Evolutionary conservation across 1,140 invertebrate species (phyloP).

Genomic region (Sminthurides bifidus): DNA sequence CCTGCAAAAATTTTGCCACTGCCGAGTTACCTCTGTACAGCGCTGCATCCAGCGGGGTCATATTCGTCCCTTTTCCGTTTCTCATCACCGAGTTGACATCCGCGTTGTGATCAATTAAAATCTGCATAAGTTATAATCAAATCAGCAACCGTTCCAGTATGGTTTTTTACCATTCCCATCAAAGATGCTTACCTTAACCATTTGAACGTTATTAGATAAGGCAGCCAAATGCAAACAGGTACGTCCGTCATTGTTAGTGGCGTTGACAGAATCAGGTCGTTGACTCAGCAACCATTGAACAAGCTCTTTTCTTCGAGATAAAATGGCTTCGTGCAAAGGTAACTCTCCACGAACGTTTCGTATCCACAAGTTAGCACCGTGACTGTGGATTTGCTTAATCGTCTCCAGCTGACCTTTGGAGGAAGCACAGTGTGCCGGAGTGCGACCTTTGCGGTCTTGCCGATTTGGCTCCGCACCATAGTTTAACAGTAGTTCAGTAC

Average conservation of each 20-base stretch:
- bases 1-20: conserved; percentile 82
- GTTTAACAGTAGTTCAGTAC: conserved; percentile 73
- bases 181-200: conserved; percentile 57
- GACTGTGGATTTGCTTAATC: conserved; percentile 58
- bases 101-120: conserved; percentile 65
- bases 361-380: conserved; percentile 83
- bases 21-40: conserved; percentile 69
- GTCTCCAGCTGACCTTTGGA: conserved; percentile 88
- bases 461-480: conserved; percentile 80
- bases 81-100: conserved; percentile 70
- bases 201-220: conserved; percentile 82
- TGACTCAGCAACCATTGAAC: conserved; percentile 74
- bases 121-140: conserved; percentile 33
- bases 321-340: conserved; percentile 87
- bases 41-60: conserved; percentile 84
- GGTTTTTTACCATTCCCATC: background rate
- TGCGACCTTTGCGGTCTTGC: conserved; percentile 70
- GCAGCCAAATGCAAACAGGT: conserved; percentile 89
- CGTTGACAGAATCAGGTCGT: conserved; percentile 69
- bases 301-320: conserved; percentile 74
- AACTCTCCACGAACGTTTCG: conserved; percentile 80
- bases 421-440: conserved; percentile 73
- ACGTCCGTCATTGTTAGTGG: conserved; percentile 81
- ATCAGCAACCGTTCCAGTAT: background rate
- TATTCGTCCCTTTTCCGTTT: conserved; percentile 62